Conservation (phyloP, 2,888 invertebrate species). For the Ochropleura leucogaster region DNA sequence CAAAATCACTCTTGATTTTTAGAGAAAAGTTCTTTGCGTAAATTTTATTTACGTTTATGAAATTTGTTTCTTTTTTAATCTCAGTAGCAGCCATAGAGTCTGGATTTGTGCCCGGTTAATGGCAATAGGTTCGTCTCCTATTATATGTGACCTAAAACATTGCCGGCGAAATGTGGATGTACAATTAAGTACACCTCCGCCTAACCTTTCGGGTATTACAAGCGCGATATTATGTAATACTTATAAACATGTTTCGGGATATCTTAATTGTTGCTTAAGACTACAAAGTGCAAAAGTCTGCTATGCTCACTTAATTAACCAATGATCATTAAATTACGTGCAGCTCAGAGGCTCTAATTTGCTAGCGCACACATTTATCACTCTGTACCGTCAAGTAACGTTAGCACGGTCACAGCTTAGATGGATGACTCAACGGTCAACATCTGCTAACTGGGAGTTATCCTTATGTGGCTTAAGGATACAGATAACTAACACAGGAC, state of each 20-base stretch:
- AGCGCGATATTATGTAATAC: too few relatives aligned
- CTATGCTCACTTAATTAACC: not conserved
- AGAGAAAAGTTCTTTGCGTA: not conserved
- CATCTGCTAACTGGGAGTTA: conserved; percentile 12
- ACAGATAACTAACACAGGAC: not conserved
- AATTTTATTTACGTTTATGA: not conserved
- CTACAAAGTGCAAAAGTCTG: not conserved
- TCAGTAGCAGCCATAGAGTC: too few relatives aligned
- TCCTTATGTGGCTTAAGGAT: not conserved
- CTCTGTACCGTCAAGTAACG: conserved; percentile 1
- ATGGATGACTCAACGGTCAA: conserved; percentile 17
- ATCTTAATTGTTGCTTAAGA: too few relatives aligned
- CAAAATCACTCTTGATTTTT: too few relatives aligned
- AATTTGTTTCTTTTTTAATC: too few relatives aligned
- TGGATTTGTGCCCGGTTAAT: too few relatives aligned
- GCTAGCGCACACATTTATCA: conserved; percentile 24
- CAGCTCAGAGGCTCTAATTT: conserved; percentile 15
- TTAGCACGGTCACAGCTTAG: conserved; percentile 9
- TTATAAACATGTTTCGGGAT: not conserved
- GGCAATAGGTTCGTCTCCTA: too few relatives aligned
- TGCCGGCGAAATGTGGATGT: too few relatives aligned
- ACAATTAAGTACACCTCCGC: too few relatives aligned
- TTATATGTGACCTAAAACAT: too few relatives aligned
- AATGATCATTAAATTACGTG: conserved; percentile 5
- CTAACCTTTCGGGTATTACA: too few relatives aligned